A percentile compares a stretch with the other conserved stretches of the same genome.
Evolutionary conservation across 2,797 vertebrate species (phyloP).

Genomic region (Forpus xanthops): DNA sequence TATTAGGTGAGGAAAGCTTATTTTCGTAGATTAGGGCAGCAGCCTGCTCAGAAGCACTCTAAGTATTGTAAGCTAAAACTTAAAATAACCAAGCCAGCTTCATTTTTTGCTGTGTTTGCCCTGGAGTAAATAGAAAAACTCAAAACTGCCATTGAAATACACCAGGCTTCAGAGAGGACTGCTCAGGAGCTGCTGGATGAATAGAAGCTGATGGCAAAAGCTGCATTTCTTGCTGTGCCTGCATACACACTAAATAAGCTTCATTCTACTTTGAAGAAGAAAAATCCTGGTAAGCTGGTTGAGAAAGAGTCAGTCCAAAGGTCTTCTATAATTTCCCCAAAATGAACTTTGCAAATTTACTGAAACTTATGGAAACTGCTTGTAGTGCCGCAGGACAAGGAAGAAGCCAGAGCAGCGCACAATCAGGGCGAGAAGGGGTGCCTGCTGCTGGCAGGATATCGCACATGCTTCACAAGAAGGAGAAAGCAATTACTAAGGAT

Average conservation of each 20-base stretch:
- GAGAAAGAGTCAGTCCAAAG: background rate
- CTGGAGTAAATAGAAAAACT: background rate
- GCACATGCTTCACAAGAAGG: background rate
- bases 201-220: background rate
- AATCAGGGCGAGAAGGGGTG: background rate
- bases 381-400: background rate
- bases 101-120: conserved; percentile 3
- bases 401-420: background rate
- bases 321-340: background rate
- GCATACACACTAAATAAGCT: background rate
- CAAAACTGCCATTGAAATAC: background rate
- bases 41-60: background rate
- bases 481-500: background rate
- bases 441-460: background rate
- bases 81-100: conserved; percentile 1
- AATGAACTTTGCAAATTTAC: background rate
- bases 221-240: background rate
- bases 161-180: background rate
- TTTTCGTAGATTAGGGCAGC: background rate
- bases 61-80: conserved; percentile 6
- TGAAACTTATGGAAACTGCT: background rate
- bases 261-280: background rate
- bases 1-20: background rate
- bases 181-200: background rate
- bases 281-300: background rate